Percentiles rank a stretch among this genome's conserved stretches.
phyloP scores from a whole-genome alignment of 2,113 vertebrate species.

The Seriola aureovittata region DNA sequence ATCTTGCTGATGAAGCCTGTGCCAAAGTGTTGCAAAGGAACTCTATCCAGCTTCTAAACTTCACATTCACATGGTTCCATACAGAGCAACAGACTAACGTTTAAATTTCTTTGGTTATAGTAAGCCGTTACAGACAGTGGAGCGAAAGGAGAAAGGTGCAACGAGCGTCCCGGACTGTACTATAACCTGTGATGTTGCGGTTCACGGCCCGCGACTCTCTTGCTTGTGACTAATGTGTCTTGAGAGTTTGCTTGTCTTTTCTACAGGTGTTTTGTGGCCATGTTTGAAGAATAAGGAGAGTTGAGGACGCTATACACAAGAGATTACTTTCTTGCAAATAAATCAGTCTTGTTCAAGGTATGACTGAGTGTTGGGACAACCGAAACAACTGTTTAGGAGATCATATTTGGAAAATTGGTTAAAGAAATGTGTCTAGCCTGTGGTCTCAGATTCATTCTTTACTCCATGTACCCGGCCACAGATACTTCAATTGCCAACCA shows the following conservation, averaged over 20 bases:
- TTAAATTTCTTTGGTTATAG: no score
- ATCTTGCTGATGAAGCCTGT: background rate
- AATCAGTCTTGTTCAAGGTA: background rate
- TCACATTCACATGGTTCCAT: no score
- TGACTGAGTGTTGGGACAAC: background rate
- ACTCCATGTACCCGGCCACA: background rate
- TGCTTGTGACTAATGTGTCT: background rate
- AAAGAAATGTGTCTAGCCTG: background rate
- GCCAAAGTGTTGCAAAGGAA: no score
- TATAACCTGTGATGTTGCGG: no score
- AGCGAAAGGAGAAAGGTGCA: no score
- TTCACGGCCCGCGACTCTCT: no score
- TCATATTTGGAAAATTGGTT: background rate
- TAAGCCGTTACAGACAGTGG: no score
- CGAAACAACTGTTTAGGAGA: slow-evolving; percentile 3
- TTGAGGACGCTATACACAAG: background rate
- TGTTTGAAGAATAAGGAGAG: no score
- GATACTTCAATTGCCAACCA: slow-evolving; percentile 15
- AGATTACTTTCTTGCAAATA: background rate
- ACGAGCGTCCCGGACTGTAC: no score
- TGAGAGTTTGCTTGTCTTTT: background rate
- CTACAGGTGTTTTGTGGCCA: no score
- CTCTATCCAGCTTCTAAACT: no score
- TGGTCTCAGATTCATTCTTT: background rate
- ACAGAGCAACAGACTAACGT: no score